Evolutionary conservation across 2,888 invertebrate genomes (phyloP).

Genomic region (Pheosia tremula): DNA sequence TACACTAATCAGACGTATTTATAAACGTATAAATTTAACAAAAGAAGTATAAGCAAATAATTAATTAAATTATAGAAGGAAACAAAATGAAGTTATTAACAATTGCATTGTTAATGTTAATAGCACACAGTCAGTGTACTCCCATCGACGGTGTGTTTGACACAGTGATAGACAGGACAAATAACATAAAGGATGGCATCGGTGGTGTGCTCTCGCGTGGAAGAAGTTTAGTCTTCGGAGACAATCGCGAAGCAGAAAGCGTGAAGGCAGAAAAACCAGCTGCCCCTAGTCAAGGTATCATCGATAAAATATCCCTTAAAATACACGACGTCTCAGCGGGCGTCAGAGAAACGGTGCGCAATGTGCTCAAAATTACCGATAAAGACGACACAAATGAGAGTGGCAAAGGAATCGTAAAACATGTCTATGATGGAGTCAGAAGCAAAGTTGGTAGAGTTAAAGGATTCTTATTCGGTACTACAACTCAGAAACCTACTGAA

Average conservation of each 20-base stretch:
- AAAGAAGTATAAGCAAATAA: not conserved
- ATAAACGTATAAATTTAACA: not conserved
- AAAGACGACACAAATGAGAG: slow-evolving; percentile 21
- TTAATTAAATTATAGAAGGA: not conserved
- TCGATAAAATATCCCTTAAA: slow-evolving; percentile 32
- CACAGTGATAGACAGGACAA: slow-evolving; percentile 35
- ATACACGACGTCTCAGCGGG: slow-evolving; percentile 24
- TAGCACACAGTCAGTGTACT: slow-evolving; percentile 28
- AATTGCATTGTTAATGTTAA: slow-evolving; percentile 24
- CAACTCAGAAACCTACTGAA: not conserved
- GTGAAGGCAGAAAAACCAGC: slow-evolving; percentile 19
- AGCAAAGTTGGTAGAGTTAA: slow-evolving; percentile 25
- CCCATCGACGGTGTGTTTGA: slow-evolving; percentile 33
- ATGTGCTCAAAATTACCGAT: slow-evolving; percentile 31
- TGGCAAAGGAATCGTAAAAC: slow-evolving; percentile 32
- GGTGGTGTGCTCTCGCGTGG: slow-evolving; percentile 28
- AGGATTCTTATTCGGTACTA: slow-evolving; percentile 17
- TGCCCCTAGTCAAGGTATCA: slow-evolving; percentile 29
- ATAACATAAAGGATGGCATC: slow-evolving; percentile 29
- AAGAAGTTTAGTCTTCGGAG: slow-evolving; percentile 33
- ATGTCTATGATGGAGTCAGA: slow-evolving; percentile 29
- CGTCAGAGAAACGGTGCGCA: slow-evolving; percentile 17
- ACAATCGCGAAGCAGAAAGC: slow-evolving; percentile 11
- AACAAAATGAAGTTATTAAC: slow-evolving; percentile 34
- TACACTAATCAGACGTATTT: not conserved